Evolutionary conservation across 1,140 invertebrate species (phyloP).

Genomic region (Pogonomyrmex californicus): DNA sequence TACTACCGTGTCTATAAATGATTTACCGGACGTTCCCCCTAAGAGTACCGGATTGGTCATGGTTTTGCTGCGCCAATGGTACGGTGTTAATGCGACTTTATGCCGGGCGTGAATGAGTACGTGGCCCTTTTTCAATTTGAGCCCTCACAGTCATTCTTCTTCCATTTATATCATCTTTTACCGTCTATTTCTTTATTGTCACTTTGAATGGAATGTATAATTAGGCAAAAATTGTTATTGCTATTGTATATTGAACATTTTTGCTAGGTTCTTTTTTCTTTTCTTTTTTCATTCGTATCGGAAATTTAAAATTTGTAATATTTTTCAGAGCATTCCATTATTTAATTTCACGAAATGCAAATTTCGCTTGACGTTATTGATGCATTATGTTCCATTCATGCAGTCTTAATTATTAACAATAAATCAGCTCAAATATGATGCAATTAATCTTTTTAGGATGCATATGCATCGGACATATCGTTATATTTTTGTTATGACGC

Average conservation of each 20-base stretch:
- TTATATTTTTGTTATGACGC: conserved; percentile 15
- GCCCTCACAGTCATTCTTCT: conserved; percentile 18
- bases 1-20: conserved; percentile 57
- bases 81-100: conserved; percentile 74
- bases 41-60: conserved; percentile 34
- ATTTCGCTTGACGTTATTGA: background rate
- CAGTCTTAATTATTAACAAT: conserved; percentile 5
- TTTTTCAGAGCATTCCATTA: background rate
- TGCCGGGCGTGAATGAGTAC: conserved; percentile 59
- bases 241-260: background rate
- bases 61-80: conserved; percentile 63
- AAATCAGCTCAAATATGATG: background rate
- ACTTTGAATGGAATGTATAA: background rate
- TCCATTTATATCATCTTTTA: background rate
- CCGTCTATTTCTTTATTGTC: background rate
- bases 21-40: conserved; percentile 65
- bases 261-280: background rate
- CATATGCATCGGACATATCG: background rate
- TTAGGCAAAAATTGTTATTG: background rate
- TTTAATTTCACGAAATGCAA: background rate
- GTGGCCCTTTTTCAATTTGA: conserved; percentile 59
- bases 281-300: background rate
- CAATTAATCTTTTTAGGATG: conserved; percentile 59
- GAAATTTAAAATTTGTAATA: background rate
- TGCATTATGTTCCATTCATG: background rate